Evolutionary conservation across 2,888 invertebrate species (phyloP).

Genomic region (Rosalia funebris): DNA sequence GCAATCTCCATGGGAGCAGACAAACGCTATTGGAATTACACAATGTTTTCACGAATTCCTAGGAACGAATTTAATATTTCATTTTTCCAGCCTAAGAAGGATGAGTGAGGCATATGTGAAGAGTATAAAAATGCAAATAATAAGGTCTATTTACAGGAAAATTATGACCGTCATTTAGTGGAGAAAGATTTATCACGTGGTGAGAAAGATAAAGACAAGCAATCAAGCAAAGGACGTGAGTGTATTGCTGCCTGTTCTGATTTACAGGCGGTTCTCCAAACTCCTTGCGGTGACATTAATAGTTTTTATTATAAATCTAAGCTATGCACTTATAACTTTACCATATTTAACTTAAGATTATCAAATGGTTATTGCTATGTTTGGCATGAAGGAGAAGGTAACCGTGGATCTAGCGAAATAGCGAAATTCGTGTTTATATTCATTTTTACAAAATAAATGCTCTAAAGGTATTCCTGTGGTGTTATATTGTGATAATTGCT

Average conservation of each 20-base stretch:
- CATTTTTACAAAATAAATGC: not conserved
- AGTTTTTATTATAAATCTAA: conserved; percentile 1
- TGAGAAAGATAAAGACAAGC: conserved; percentile 1
- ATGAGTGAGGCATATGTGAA: too few relatives aligned
- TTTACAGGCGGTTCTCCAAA: conserved; percentile 6
- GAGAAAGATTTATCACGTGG: not conserved
- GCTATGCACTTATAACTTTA: not conserved
- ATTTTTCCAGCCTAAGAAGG: too few relatives aligned
- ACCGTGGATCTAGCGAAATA: not conserved
- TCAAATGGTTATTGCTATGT: not conserved
- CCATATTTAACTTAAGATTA: not conserved
- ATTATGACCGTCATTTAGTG: not conserved
- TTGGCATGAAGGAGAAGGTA: not conserved
- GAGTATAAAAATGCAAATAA: not conserved
- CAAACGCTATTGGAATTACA: too few relatives aligned
- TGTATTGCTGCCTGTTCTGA: conserved; percentile 2
- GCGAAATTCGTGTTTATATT: not conserved
- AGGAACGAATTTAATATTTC: too few relatives aligned
- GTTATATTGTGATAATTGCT: conserved; percentile 1
- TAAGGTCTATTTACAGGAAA: not conserved
- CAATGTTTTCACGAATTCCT: too few relatives aligned
- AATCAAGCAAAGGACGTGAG: not conserved
- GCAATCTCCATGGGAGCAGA: too few relatives aligned
- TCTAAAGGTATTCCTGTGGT: not conserved
- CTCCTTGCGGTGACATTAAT: not conserved